phyloP scores from a whole-genome alignment of 2,113 vertebrate species.

The Sakesphorus luctuosus region DNA sequence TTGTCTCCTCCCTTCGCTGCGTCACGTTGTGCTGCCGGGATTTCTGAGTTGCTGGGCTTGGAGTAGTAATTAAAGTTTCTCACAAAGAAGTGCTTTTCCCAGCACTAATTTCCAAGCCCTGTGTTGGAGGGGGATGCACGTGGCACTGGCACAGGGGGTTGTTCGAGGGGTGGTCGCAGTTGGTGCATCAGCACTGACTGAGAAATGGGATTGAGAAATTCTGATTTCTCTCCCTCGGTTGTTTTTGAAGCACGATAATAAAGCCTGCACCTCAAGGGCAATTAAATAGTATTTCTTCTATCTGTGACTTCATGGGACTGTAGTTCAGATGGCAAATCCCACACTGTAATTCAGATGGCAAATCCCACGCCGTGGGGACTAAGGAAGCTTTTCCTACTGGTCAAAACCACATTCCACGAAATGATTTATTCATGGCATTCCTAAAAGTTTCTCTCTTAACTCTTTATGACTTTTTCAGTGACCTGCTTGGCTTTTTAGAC shows the following conservation, averaged over 20 bases:
- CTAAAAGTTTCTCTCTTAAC: background rate
- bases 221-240: background rate
- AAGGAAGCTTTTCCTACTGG: background rate
- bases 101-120: background rate
- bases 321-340: background rate
- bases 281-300: background rate
- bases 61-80: background rate
- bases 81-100: background rate
- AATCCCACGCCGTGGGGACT: fast-evolving
- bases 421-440: background rate
- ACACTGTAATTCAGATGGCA: background rate
- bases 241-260: background rate
- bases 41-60: background rate
- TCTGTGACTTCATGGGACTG: background rate
- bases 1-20: background rate
- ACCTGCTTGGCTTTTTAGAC: background rate
- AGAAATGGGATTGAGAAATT: background rate
- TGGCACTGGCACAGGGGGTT: background rate
- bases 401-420: fast-evolving
- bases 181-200: background rate
- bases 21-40: background rate
- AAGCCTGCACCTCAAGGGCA: background rate
- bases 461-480: background rate
- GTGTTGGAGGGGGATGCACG: background rate
- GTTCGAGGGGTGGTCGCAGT: background rate